Conservation (phyloP, 2,888 invertebrate genomes). For the Reticulitermes lucifugus region DNA sequence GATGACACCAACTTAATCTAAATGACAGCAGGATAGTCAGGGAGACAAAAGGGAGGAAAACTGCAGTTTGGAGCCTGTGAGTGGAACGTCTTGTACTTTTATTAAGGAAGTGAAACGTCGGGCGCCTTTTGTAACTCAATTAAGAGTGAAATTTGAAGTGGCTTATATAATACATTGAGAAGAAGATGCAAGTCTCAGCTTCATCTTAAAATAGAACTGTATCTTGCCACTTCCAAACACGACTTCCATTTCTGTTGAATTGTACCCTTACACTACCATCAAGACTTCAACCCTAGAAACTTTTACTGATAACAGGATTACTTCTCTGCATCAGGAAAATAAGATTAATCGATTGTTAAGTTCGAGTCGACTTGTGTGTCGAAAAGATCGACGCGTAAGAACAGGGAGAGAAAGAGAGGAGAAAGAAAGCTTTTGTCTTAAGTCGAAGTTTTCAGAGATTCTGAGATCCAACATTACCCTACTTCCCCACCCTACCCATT, state of each 20-base stretch:
- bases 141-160: constrained; percentile 39
- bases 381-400: neutral
- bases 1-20: neutral
- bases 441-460: too few species aligned
- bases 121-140: constrained; percentile 38
- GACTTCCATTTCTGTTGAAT: neutral
- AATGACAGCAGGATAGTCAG: neutral
- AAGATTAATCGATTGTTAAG: constrained; percentile 48
- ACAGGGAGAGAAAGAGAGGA: too few species aligned
- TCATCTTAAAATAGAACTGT: neutral
- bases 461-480: too few species aligned
- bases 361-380: constrained; percentile 20
- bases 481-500: too few species aligned
- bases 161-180: neutral
- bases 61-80: neutral
- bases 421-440: too few species aligned
- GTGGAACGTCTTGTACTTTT: neutral
- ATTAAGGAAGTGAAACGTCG: constrained; percentile 27
- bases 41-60: neutral
- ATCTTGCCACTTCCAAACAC: neutral
- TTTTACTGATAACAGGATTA: constrained; percentile 40
- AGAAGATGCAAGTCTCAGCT: neutral
- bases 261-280: constrained; percentile 1
- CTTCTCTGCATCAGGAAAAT: constrained; percentile 24
- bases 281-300: constrained; percentile 16